phyloP scores from a whole-genome alignment of 1,140 invertebrate species.

The Platyura marginata region DNA sequence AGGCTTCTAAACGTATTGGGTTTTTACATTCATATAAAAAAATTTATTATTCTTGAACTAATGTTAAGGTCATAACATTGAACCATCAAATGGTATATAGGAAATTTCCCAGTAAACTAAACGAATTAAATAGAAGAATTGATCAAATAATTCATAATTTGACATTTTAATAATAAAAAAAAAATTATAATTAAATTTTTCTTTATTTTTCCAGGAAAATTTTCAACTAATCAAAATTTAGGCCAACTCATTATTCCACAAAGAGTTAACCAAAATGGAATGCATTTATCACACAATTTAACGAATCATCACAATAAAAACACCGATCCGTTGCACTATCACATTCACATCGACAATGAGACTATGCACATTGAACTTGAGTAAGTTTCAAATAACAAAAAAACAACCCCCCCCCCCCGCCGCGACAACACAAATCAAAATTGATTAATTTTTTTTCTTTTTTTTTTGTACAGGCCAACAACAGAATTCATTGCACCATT shows the following conservation, averaged over 20 bases:
- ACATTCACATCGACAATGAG: conserved; percentile 29
- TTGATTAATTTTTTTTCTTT: conserved; percentile 8
- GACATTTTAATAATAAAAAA: not conserved
- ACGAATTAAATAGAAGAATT: too few species aligned
- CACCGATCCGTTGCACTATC: conserved; percentile 30
- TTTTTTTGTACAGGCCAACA: conserved; percentile 39
- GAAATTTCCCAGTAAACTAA: too few species aligned
- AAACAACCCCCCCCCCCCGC: too few species aligned
- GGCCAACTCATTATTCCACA: conserved; percentile 34
- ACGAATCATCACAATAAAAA: conserved; percentile 27
- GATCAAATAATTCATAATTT: not conserved
- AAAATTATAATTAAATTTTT: not conserved
- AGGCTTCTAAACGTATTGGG: too few species aligned
- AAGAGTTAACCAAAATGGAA: conserved; percentile 32
- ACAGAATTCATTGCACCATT: conserved; percentile 45
- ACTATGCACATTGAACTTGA: conserved; percentile 31
- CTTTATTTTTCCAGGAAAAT: conserved; percentile 23
- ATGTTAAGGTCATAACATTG: not conserved
- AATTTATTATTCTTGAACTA: not conserved
- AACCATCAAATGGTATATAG: too few species aligned
- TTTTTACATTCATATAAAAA: not conserved
- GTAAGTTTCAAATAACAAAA: conserved; percentile 7
- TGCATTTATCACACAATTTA: conserved; percentile 33
- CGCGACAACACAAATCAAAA: not conserved
- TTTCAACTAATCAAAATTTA: conserved; percentile 23